These are phyloP conservation scores for Thunnus thynnus DNA, from an alignment of 2,113 vertebrate species.

Conservation along the genomic window DNA sequence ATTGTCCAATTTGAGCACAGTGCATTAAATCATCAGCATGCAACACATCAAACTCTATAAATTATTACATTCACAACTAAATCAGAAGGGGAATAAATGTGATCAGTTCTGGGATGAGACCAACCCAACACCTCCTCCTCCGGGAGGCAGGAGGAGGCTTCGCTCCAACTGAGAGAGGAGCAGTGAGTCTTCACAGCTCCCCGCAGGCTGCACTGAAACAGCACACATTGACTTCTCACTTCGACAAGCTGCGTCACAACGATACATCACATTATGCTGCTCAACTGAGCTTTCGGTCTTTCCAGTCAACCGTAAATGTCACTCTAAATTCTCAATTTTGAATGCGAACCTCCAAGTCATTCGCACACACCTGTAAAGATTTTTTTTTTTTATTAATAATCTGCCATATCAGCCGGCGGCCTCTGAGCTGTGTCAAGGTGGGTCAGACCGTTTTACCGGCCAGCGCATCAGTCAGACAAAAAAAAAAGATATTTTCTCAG, in stretches of 20 bases:
- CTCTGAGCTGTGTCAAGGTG: neutral
- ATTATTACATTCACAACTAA: too few relatives aligned
- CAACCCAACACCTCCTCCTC: too few relatives aligned
- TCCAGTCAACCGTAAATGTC: neutral
- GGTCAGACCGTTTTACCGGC: neutral
- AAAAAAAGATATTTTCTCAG: neutral
- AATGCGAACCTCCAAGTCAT: neutral
- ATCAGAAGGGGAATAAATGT: too few relatives aligned
- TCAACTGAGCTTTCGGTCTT: neutral
- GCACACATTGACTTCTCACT: too few relatives aligned
- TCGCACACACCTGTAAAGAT: neutral
- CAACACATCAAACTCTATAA: too few relatives aligned
- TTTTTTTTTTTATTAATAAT: neutral
- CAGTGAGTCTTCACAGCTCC: too few relatives aligned
- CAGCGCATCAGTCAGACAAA: neutral
- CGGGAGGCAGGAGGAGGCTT: too few relatives aligned
- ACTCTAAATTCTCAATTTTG: neutral
- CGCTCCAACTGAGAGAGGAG: too few relatives aligned
- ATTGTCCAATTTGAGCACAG: too few relatives aligned
- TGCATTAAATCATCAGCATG: too few relatives aligned
- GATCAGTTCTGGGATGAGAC: too few relatives aligned
- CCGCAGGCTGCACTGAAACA: too few relatives aligned
- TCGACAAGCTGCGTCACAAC: neutral
- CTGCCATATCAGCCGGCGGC: neutral
- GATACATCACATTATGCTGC: neutral